Evolutionary conservation across 2,797 vertebrate species (phyloP), one percentile per base, ranked within the genome.

Genomic region (Phylloscopus collybita): DNA sequence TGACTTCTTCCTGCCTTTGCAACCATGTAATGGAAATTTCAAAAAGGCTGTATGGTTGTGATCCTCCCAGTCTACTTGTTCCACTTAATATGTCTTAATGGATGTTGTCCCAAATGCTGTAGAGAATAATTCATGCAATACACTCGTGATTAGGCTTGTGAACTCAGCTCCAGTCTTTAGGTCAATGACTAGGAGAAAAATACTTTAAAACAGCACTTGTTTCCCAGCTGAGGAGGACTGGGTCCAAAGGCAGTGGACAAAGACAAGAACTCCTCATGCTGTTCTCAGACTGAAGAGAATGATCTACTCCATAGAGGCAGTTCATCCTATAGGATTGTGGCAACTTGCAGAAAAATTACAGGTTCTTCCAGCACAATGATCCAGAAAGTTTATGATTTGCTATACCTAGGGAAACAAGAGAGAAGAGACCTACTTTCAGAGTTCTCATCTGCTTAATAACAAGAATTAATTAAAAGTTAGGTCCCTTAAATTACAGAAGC

Each of bases 281-380:
- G 11, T 47, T 71, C 36, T 42, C 40, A 60, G 10, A 30, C 49
- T 40, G 49, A 30, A 61, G 21, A 71, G 36, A 66, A 62, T 11
- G 0, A 36, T 61, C 23, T 65, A 18, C 20, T 8, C 11, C 11
- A 0, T 5, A 42, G 27, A 71, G 6, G 26, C 2, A 16, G 22
- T 5, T 67, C 20, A 38, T 56, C 7, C 26, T 20, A 65, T 21
- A 14, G 44, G 32, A 50, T 15, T 57, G 30, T 19, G 32, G 20
- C 34, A 78, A 56, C 29, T 56, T 67, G 40, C 13, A 84, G 49
- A 84, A 84, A 86, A 73, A 26, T 16, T 71, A 26, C 20, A 16
- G 29, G 14, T 84, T 32, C 53, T 74, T 91, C 61, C 50, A 64
- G 20, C 17, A 53, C 13, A 78, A 74, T 20, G 26, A 56, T 40